phyloP scores from a whole-genome alignment of 2,113 vertebrate species.

The Aix galericulata region DNA sequence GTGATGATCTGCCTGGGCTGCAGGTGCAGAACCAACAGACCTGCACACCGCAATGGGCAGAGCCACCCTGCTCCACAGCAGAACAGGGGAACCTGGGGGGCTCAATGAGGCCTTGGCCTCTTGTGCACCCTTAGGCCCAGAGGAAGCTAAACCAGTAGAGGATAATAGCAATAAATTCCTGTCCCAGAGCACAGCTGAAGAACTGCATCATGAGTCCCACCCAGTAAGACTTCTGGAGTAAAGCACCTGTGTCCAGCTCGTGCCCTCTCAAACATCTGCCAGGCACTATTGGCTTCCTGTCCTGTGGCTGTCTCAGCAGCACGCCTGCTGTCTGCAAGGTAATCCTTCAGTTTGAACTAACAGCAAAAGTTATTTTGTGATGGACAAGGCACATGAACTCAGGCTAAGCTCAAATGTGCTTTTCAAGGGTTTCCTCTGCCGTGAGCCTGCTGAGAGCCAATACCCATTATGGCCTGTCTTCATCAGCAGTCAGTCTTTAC shows the following conservation, averaged over 20 bases:
- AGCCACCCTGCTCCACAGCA: background rate
- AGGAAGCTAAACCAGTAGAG: background rate
- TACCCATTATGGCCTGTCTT: background rate
- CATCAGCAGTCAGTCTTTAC: background rate
- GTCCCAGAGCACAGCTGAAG: background rate
- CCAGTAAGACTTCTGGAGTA: background rate
- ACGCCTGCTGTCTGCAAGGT: background rate
- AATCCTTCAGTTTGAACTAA: background rate
- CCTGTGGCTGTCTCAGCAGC: background rate
- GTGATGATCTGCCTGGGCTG: background rate
- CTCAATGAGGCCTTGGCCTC: background rate
- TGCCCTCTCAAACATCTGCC: background rate
- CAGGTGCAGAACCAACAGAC: background rate
- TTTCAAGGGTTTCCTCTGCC: constrained; percentile 20
- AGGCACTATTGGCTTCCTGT: background rate
- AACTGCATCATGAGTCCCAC: background rate
- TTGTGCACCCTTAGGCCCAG: background rate
- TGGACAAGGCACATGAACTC: background rate
- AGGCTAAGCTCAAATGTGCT: background rate
- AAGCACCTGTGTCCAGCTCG: background rate
- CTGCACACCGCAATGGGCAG: background rate
- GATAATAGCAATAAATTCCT: background rate
- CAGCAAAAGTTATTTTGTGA: constrained; percentile 70
- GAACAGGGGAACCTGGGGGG: background rate
- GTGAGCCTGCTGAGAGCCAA: background rate